Conservation (phyloP, 2,888 invertebrate species). For the Prionchulus punctatus region DNA sequence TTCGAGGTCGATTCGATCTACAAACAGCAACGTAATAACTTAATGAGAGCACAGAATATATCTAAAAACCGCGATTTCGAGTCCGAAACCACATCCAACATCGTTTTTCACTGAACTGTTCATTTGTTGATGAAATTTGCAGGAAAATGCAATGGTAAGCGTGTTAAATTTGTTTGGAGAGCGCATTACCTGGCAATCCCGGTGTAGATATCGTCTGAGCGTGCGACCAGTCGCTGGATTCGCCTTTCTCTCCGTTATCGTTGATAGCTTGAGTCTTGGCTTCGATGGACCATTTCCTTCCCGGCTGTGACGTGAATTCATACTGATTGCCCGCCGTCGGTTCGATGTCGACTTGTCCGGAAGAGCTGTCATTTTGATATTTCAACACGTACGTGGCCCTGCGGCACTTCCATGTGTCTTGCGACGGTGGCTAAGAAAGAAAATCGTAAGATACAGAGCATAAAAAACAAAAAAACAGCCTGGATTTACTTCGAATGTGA, state of each 20-base stretch:
- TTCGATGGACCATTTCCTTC: constrained; percentile 29
- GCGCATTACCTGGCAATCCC: constrained; percentile 7
- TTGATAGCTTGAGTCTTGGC: constrained; percentile 30
- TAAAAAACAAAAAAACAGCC: not conserved
- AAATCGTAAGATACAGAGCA: not conserved
- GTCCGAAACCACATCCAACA: no score
- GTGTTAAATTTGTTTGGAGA: no score
- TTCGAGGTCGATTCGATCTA: constrained; percentile 28
- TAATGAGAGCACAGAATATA: not conserved
- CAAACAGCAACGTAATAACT: constrained; percentile 16
- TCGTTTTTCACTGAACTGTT: no score
- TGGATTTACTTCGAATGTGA: constrained; percentile 22
- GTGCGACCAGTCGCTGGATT: constrained; percentile 18
- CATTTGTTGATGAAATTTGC: no score
- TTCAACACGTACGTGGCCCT: constrained; percentile 25
- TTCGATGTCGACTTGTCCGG: constrained; percentile 15
- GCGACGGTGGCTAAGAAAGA: constrained; percentile 5
- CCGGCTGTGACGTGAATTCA: constrained; percentile 20
- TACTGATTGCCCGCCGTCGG: constrained; percentile 16
- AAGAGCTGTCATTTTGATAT: constrained; percentile 23
- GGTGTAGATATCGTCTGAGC: constrained; percentile 17
- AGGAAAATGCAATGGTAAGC: no score
- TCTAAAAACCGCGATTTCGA: not conserved
- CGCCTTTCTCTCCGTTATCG: constrained; percentile 18
- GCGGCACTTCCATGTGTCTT: constrained; percentile 27